A percentile compares a stretch with the other conserved stretches of the same genome.
These are phyloP conservation scores for Xenopus tropicalis DNA, from an alignment of 2,113 vertebrate species.

Conservation along the genomic window UCB_Xtro_10.0 CM004449.2:114459001-114459500, in stretches of 20 bases:
- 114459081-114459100: slow-evolving; percentile 13
- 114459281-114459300: neutral
- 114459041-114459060: slow-evolving; percentile 18
- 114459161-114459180: neutral
- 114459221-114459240: neutral
- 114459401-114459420: no score
- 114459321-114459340: neutral
- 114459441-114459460: no score
- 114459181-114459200: neutral
- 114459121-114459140: neutral
- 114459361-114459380: no score
- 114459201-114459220: neutral
- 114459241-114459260: neutral
- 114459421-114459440: no score
- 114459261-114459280: neutral
- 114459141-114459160: neutral
- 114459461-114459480: no score
- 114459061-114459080: slow-evolving; percentile 18
- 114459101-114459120: neutral
- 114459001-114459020: neutral
- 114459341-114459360: neutral
- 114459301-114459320: neutral
- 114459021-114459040: neutral
- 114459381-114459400: no score
- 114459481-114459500: no score